Evolutionary conservation across 2,888 invertebrate genomes (phyloP), one percentile per base, ranked within the genome.

Genomic region (Biston betularia): DNA sequence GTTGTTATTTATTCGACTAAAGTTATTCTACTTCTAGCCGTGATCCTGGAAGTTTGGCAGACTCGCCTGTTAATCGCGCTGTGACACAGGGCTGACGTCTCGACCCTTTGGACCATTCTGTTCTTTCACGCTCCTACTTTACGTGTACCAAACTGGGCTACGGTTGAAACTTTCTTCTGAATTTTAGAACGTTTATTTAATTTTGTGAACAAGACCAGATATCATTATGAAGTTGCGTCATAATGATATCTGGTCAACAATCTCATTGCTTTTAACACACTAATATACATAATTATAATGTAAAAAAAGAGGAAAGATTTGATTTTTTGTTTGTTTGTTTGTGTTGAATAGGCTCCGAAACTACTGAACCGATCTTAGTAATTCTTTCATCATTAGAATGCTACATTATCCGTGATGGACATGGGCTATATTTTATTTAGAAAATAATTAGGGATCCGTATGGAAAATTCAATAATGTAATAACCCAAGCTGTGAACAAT

Each of bases 71-170:
- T 68, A 72, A 70, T 64, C 64, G 64, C 60, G 46, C 49, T 59
- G 63, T 69, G 69, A 70, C 69, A 57, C 53, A 64, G 71, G 70
- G 58, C 61, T 68, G 73, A 73, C 71, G 48, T 70, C 65, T 58
- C 60, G 66, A 70, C 66, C 71, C 69, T 57, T 64, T 46, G 50
- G 53, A 48, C 58, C 15, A 54, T 65, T 65, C 10, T 65, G 64
- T 65, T 65, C 58, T 65, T 59, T 54, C 57, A 57, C 63, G 45
- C 53, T 54, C 45, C 57, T 46, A 63, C 49, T 63, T 63, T 34
- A 53, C 33, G 3, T 53, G 38, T 11, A 34, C 44, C 14, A 7
- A 15, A 34, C 33, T 5, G 48, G 49, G 33, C 15, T 42, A 14
- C 14, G 42, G 63, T 33, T 50, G 35, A 50, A 56, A 56, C 50